phyloP scores from a whole-genome alignment of 2,888 invertebrate genomes.

The Standfussiana lucernea region DNA sequence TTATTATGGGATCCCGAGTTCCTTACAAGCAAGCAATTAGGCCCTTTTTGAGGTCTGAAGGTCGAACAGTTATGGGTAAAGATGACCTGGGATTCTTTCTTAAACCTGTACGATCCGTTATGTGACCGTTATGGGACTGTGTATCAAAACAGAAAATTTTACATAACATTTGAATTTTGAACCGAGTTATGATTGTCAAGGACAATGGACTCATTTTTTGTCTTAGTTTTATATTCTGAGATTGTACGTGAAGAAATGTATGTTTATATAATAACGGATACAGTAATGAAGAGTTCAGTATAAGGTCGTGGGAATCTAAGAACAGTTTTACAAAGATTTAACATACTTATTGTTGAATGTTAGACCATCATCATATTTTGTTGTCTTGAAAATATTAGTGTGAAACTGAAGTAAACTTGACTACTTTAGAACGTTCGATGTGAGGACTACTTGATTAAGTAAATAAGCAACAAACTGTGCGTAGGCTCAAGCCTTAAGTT shows the following conservation, averaged over 20 bases:
- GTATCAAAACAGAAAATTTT: conserved; percentile 64
- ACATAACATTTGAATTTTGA: conserved; percentile 71
- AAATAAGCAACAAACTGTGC: not conserved
- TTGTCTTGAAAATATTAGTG: not conserved
- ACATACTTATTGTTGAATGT: not conserved
- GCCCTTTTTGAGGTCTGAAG: conserved; percentile 42
- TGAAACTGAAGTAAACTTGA: not conserved
- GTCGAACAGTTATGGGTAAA: conserved; percentile 59
- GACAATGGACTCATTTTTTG: conserved; percentile 43
- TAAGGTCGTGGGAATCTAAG: conserved; percentile 8
- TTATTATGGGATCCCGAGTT: conserved; percentile 65
- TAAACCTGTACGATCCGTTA: conserved; percentile 67
- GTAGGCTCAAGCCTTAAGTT: not conserved
- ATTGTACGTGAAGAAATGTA: not conserved
- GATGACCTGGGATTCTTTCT: conserved; percentile 73
- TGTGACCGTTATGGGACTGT: conserved; percentile 78
- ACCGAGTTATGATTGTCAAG: conserved; percentile 51
- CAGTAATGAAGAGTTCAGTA: conserved; percentile 4
- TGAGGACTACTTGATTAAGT: not conserved
- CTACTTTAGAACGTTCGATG: not conserved
- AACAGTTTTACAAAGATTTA: not conserved
- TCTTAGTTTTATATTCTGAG: not conserved
- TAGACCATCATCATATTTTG: not conserved
- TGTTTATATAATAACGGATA: conserved; percentile 20
- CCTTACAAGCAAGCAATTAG: conserved; percentile 30